Percentiles rank a stretch among this genome's conserved stretches.
Conservation (phyloP, 1,140 invertebrate species). For the Aphis craccivora region DNA sequence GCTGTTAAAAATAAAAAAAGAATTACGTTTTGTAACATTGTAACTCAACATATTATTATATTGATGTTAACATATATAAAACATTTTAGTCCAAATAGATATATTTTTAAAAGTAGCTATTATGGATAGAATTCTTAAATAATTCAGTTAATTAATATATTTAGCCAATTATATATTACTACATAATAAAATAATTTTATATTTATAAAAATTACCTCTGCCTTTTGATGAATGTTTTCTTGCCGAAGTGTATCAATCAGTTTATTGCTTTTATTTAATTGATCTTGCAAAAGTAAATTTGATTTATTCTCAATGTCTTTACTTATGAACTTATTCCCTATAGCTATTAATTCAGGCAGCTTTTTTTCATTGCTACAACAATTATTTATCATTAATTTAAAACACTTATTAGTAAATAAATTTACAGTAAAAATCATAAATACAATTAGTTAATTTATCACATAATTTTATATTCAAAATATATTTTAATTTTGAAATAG, state of each 20-base stretch:
- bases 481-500: neutral
- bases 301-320: slow-evolving; percentile 37
- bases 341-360: slow-evolving; percentile 29
- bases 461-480: neutral
- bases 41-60: neutral
- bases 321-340: slow-evolving; percentile 36
- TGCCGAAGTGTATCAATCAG: slow-evolving; percentile 18
- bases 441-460: neutral
- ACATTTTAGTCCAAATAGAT: neutral
- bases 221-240: slow-evolving; percentile 44
- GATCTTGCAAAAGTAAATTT: slow-evolving; percentile 46
- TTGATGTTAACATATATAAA: neutral
- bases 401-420: neutral
- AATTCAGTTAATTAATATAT: neutral
- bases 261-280: slow-evolving; percentile 40
- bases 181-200: neutral
- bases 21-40: too few relatives aligned
- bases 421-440: neutral
- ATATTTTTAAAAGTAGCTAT: neutral
- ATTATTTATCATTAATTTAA: neutral
- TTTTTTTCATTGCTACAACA: slow-evolving; percentile 40
- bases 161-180: neutral
- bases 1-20: neutral
- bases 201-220: neutral
- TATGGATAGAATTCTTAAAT: neutral